These are phyloP conservation scores for Imbricaverruca yamaguchii DNA, from an alignment of 2,888 invertebrate genomes.

Conservation along the genomic window DNA sequence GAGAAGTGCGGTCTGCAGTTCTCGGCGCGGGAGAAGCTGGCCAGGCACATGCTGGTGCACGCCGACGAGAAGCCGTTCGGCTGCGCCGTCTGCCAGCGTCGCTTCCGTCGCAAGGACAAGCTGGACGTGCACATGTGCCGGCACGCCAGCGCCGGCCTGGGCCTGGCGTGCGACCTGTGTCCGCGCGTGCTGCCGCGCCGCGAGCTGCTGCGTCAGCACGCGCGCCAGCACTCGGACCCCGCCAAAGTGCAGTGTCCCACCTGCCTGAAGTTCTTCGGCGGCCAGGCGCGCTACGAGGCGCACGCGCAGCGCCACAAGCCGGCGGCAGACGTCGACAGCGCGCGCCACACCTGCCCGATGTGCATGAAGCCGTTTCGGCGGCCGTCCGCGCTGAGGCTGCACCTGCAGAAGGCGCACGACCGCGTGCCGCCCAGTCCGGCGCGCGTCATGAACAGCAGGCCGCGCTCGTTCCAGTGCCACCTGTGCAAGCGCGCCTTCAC, in stretches of 20 bases:
- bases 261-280: constrained; percentile 33
- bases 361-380: constrained; percentile 33
- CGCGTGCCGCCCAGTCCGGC: not conserved
- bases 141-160: constrained; percentile 30
- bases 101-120: constrained; percentile 33
- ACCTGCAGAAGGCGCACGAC: constrained; percentile 28
- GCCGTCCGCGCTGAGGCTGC: constrained; percentile 33
- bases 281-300: constrained; percentile 31
- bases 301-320: constrained; percentile 34
- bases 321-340: constrained; percentile 32
- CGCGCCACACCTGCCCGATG: constrained; percentile 31
- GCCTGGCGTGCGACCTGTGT: constrained; percentile 33
- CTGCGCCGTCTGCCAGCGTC: constrained; percentile 32
- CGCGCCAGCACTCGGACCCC: constrained; percentile 32
- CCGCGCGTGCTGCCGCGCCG: constrained; percentile 33
- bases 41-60: constrained; percentile 34
- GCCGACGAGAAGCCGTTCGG: constrained; percentile 33
- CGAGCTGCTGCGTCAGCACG: constrained; percentile 34
- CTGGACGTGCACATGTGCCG: constrained; percentile 32
- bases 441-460: not conserved
- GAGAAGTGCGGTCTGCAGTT: constrained; percentile 31
- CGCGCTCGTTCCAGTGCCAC: constrained; percentile 10
- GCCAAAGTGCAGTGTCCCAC: constrained; percentile 34
- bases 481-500: not conserved
- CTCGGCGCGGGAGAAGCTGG: constrained; percentile 32